phyloP scores from a whole-genome alignment of 2,888 invertebrate species.

The Amphimallon solstitiale region DNA sequence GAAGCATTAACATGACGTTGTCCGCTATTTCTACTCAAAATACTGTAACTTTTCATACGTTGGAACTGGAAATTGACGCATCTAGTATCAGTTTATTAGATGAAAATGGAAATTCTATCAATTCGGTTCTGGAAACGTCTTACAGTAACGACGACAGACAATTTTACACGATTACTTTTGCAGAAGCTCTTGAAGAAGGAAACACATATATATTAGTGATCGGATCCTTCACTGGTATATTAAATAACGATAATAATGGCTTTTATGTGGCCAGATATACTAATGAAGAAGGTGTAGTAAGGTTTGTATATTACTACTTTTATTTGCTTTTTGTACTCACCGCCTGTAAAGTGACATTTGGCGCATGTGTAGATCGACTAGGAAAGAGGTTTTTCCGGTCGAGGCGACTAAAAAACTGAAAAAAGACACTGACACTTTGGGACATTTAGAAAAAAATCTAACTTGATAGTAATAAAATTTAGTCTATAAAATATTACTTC shows the following conservation, averaged over 20 bases:
- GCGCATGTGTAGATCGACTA: no score
- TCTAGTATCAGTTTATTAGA: not conserved
- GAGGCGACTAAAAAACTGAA: no score
- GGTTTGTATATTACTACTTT: no score
- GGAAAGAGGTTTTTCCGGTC: no score
- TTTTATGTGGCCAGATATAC: conserved; percentile 30
- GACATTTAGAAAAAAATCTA: no score
- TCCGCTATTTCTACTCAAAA: not conserved
- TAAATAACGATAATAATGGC: conserved; percentile 13
- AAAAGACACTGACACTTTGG: no score
- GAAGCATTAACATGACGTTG: conserved; percentile 7
- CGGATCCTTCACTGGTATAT: conserved; percentile 11
- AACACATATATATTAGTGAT: not conserved
- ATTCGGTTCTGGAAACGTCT: not conserved
- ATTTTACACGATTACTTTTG: conserved; percentile 7
- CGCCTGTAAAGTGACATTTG: no score
- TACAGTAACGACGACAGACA: conserved; percentile 13
- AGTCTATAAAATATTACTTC: no score
- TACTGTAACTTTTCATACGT: conserved; percentile 10
- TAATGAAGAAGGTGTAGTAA: not conserved
- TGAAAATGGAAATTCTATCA: not conserved
- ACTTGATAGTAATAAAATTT: no score
- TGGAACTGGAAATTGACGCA: conserved; percentile 4
- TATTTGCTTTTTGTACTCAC: no score
- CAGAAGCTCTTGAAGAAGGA: not conserved